Evolutionary conservation across 1,140 invertebrate genomes (phyloP).

Genomic region (Penaeus indicus): DNA sequence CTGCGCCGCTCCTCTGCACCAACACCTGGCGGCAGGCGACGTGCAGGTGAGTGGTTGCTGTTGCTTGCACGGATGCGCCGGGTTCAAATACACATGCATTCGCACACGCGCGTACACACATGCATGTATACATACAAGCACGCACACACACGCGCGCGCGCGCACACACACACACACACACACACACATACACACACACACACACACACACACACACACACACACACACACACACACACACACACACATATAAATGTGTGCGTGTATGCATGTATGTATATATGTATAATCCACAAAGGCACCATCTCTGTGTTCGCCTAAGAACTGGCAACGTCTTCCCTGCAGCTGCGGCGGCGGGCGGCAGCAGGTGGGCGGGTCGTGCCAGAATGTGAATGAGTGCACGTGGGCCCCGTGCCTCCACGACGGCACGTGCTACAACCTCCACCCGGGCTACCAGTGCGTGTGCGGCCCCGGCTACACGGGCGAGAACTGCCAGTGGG

Average conservation of each 20-base stretch:
- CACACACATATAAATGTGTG: conserved; percentile 3
- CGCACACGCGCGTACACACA: background rate
- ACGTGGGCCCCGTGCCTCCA: conserved; percentile 29
- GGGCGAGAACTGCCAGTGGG: conserved; percentile 37
- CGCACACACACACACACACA: too few relatives aligned
- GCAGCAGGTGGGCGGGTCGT: conserved; percentile 16
- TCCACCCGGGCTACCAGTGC: conserved; percentile 31
- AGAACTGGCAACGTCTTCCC: background rate
- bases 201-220: conserved; percentile 10
- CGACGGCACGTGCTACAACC: conserved; percentile 45
- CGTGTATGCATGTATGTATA: background rate
- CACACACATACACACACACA: too few relatives aligned
- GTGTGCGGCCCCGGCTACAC: conserved; percentile 30
- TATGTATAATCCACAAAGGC: background rate
- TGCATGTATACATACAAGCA: too few relatives aligned
- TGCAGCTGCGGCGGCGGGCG: conserved; percentile 35
- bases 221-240: conserved; percentile 1
- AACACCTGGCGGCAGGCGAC: conserved; percentile 4
- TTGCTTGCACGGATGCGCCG: too few relatives aligned
- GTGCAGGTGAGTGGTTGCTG: background rate
- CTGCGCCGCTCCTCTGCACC: conserved; percentile 23
- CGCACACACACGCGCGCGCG: too few relatives aligned
- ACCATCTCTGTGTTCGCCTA: too few relatives aligned
- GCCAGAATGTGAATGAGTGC: conserved; percentile 49
- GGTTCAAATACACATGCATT: background rate